phyloP scores from a whole-genome alignment of 2,113 vertebrate species.

The Tretioscincus oriximinensis region DNA sequence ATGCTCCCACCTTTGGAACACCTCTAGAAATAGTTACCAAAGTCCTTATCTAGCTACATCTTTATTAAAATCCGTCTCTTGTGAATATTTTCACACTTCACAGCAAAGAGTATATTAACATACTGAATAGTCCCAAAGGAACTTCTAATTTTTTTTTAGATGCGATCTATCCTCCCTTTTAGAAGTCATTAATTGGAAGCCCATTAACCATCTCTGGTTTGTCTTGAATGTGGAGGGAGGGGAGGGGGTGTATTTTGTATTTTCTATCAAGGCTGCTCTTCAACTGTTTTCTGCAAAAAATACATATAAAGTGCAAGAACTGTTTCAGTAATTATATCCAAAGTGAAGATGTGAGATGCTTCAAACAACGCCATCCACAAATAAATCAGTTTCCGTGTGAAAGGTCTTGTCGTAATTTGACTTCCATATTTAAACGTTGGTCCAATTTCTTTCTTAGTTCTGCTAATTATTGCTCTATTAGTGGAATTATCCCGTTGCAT shows the following conservation, averaged over 20 bases:
- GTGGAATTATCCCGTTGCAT: too few relatives aligned
- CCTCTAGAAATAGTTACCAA: neutral
- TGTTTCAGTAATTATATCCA: neutral
- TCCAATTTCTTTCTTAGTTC: slow-evolving; percentile 16
- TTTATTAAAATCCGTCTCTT: neutral
- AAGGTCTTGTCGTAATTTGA: neutral
- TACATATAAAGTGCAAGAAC: neutral
- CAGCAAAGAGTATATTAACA: neutral
- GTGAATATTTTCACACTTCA: neutral
- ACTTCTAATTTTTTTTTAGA: neutral
- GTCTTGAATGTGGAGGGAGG: neutral
- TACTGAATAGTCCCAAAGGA: slow-evolving; percentile 8
- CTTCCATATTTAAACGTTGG: neutral
- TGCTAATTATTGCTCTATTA: neutral
- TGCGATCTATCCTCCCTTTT: neutral
- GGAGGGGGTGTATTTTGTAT: neutral
- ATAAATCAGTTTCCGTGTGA: neutral
- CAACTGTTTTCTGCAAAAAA: neutral
- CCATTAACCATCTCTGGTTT: neutral
- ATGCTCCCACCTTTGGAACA: neutral
- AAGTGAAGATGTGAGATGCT: neutral
- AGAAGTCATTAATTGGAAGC: neutral
- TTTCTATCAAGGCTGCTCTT: neutral
- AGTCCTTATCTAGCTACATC: neutral
- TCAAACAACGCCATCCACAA: neutral